A percentile compares a stretch with the other conserved stretches of the same genome.
Evolutionary conservation across 2,113 vertebrate species (phyloP).

Genomic region (Pipra filicauda): DNA sequence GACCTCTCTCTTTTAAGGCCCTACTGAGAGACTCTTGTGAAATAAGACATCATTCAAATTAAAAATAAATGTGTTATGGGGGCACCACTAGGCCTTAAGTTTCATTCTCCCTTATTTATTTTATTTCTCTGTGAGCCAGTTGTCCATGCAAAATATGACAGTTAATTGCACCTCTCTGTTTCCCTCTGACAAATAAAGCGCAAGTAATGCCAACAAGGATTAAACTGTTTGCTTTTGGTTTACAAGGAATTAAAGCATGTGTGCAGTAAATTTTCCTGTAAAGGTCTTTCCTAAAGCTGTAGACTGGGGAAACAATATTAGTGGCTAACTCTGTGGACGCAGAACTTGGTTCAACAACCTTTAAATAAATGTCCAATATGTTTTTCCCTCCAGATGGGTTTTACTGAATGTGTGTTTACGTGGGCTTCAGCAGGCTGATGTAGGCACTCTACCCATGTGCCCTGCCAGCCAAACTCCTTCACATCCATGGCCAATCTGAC

Average conservation of each 20-base stretch:
- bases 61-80: background rate
- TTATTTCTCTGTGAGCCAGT: background rate
- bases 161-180: slow-evolving; percentile 45
- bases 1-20: background rate
- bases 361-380: slow-evolving; percentile 6
- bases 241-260: slow-evolving; percentile 63
- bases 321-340: slow-evolving; percentile 3
- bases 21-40: background rate
- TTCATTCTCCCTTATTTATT: slow-evolving; percentile 9
- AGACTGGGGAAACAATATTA: slow-evolving; percentile 50
- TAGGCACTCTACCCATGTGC: rapidly evolving
- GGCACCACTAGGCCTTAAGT: background rate
- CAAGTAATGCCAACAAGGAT: slow-evolving; percentile 46
- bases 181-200: slow-evolving; percentile 56
- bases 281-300: slow-evolving; percentile 28
- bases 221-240: slow-evolving; percentile 67
- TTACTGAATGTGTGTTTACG: background rate
- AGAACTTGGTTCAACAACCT: slow-evolving; percentile 13
- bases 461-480: background rate
- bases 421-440: background rate
- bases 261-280: slow-evolving; percentile 46
- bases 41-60: background rate
- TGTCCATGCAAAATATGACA: slow-evolving; percentile 29
- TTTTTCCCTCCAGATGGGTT: background rate
- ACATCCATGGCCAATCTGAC: background rate